Base-by-base conservation (phyloP, 2,113 vertebrate genomes). In the Catharus fuscescens region DNA sequence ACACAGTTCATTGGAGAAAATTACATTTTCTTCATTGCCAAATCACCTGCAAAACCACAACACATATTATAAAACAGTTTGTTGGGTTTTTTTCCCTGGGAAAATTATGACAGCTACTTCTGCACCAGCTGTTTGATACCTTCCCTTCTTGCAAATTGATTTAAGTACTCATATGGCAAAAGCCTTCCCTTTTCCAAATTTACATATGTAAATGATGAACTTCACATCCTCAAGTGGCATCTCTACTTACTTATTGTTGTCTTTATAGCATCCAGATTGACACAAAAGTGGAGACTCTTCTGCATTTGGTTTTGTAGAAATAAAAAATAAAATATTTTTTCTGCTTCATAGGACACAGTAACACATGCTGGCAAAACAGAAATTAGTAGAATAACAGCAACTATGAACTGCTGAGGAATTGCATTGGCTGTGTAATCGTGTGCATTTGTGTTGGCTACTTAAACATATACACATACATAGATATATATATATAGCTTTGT, bases 41-140 rank as follows among this genome's bases (percentile, higher is more conserved):
- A 61, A 45, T 96, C 79, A 88, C 76, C 86, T 90, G 29, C 18
- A 76, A 90, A 90, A 65, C n/a, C 31, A 54, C 57, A 79, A 47
- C 26, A 13, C 13, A 56, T 20, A 72, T 81, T 76, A 69, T 36
- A 69, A 76, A 82, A 40, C 6, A 50, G 6, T 53, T 48, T 80
- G 40, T 36, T 66, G 9, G 1, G 11, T 70, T 60, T 70, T 31
- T 1, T 52, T 28, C 25, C 7, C 59, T 67, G 29, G 40, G 14
- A 54, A 96, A 78, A 72, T 66, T 19, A 48, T 67, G 29, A 64
- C 54, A 84, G 29, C 14, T 92, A 18, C 24, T 70, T 80, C 36
- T 40, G 56, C 26, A 47, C 18, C 32, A 89, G 45, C 50, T 84
- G 28, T 70, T 93, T 85, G n/a, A 85, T 66, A 59, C 20, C 34